These are phyloP conservation scores for Metaphire vulgaris DNA, from an alignment of 1,140 invertebrate species.

Conservation along the genomic window DNA sequence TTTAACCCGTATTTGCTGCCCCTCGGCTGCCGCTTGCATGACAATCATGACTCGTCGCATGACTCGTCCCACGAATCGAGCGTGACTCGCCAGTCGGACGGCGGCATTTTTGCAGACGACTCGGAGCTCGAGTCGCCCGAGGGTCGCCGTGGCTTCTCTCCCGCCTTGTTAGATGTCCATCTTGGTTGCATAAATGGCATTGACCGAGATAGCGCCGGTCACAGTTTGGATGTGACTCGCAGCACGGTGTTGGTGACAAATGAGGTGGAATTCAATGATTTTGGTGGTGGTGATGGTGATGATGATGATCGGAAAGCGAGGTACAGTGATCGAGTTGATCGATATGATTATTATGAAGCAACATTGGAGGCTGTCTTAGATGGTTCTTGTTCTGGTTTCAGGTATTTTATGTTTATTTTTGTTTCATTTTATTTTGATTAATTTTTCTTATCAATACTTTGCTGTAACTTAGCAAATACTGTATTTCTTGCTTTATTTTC, in stretches of 20 bases:
- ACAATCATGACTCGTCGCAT: background rate
- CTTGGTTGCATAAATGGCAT: background rate
- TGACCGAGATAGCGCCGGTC: background rate
- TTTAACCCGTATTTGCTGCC: too few relatives aligned
- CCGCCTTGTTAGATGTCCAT: too few relatives aligned
- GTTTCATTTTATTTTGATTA: too few relatives aligned
- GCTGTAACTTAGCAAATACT: too few relatives aligned
- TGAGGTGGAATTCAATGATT: background rate
- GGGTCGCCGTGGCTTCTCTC: too few relatives aligned
- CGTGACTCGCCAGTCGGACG: background rate
- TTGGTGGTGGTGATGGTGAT: background rate
- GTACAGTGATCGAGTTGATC: background rate
- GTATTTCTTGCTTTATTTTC: too few relatives aligned
- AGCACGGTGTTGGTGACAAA: background rate
- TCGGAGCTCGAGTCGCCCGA: background rate
- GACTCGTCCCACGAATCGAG: background rate
- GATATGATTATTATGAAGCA: background rate
- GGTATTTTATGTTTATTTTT: background rate
- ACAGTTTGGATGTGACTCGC: background rate
- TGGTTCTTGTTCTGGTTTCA: background rate
- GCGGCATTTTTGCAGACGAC: background rate
- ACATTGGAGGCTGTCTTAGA: background rate
- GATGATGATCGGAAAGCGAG: background rate
- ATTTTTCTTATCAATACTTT: too few relatives aligned
- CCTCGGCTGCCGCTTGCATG: background rate